Conservation (phyloP, 2,797 vertebrate species). For the Lerista edwardsae region DNA sequence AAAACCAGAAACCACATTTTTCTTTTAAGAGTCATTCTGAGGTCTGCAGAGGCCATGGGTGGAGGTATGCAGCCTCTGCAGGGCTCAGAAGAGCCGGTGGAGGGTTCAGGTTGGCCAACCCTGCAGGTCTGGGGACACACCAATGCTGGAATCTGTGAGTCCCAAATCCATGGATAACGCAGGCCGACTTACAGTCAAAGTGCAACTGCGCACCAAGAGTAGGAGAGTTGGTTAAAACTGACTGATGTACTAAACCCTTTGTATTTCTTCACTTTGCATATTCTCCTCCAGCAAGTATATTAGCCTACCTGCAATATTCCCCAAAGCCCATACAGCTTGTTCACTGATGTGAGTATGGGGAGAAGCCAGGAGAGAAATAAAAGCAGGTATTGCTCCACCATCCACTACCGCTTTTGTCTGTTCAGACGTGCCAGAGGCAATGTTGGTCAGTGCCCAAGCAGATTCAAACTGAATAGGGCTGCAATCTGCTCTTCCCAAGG, state of each 20-base stretch:
- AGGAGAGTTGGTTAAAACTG: no score
- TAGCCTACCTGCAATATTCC: constrained; percentile 93
- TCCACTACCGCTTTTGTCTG: constrained; percentile 95
- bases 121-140: no score
- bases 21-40: no score
- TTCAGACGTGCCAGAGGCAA: constrained; percentile 92
- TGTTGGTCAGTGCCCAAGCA: constrained; percentile 97
- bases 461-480: constrained; percentile 96
- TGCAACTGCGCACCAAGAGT: background rate
- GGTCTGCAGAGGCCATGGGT: no score
- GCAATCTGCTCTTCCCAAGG: constrained; percentile 83
- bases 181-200: no score
- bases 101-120: no score
- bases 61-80: no score
- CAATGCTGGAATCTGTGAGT: no score
- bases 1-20: no score
- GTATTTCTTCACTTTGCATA: background rate
- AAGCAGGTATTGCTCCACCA: constrained; percentile 91
- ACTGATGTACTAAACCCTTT: no score
- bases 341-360: constrained; percentile 94
- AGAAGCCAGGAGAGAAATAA: constrained; percentile 88
- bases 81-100: no score
- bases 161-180: no score
- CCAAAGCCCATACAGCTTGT: constrained; percentile 96
- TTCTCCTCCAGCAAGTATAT: background rate